Conservation (phyloP, 1,140 invertebrate genomes). For the Asbolus verrucosus region DNA sequence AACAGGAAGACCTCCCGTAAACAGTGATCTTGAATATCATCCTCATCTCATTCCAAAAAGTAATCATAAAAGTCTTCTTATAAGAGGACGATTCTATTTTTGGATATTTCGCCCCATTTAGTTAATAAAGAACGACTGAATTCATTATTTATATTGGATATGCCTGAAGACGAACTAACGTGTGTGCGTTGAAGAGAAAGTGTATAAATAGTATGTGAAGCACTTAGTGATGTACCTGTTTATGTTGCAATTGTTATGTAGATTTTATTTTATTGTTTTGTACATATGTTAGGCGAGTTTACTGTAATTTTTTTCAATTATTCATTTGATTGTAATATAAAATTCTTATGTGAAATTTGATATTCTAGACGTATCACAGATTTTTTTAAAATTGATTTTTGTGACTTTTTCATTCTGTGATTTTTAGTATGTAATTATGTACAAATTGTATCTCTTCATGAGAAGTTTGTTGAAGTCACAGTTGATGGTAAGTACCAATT, state of each 20-base stretch:
- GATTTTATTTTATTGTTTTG: constrained; percentile 63
- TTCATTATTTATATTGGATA: constrained; percentile 46
- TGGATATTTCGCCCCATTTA: constrained; percentile 38
- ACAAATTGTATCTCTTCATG: constrained; percentile 45
- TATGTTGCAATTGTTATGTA: constrained; percentile 64
- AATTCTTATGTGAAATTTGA: constrained; percentile 30
- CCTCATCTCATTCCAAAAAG: constrained; percentile 56
- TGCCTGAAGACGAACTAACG: constrained; percentile 9
- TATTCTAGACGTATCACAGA: constrained; percentile 43
- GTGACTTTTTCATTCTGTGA: constrained; percentile 37
- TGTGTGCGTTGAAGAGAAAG: constrained; percentile 50
- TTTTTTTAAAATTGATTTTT: constrained; percentile 44
- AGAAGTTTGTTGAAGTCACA: constrained; percentile 38
- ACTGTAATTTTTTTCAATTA: constrained; percentile 41
- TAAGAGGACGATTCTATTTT: constrained; percentile 16
- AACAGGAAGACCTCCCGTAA: constrained; percentile 34
- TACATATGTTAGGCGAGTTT: constrained; percentile 56
- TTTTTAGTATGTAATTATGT: constrained; percentile 51
- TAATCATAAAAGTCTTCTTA: constrained; percentile 1
- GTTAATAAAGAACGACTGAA: constrained; percentile 49
- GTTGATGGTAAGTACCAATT: neutral
- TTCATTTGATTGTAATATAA: constrained; percentile 30
- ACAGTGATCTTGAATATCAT: constrained; percentile 42
- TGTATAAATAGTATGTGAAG: constrained; percentile 41
- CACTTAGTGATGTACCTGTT: constrained; percentile 61